A percentile compares a stretch with the other conserved stretches of the same genome.
phyloP scores from a whole-genome alignment of 2,113 vertebrate genomes.

The Onychostruthus taczanowskii region DNA sequence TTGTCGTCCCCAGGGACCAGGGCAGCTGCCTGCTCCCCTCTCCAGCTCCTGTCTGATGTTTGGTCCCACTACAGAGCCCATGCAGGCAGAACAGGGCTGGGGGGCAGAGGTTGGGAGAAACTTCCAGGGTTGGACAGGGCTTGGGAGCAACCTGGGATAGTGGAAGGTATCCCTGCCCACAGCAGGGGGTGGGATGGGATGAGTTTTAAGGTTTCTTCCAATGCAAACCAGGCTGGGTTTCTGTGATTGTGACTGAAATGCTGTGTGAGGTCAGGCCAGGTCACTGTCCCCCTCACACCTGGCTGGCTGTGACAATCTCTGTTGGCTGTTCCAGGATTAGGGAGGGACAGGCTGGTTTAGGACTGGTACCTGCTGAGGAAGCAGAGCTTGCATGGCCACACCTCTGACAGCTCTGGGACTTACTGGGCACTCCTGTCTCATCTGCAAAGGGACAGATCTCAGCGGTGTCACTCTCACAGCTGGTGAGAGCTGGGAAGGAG shows the following conservation, averaged over 20 bases:
- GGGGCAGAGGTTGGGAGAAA: background rate
- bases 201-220: background rate
- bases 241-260: background rate
- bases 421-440: accelerated
- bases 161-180: background rate
- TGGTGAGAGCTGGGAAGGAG: background rate
- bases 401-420: background rate
- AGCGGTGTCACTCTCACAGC: background rate
- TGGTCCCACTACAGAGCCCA: background rate
- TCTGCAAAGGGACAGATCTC: background rate
- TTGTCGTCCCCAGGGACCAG: accelerated
- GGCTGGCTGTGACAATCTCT: background rate
- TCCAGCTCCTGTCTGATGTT: accelerated
- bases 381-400: background rate
- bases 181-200: background rate
- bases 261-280: background rate
- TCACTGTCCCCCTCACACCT: background rate
- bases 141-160: background rate
- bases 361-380: background rate
- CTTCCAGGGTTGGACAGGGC: background rate
- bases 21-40: background rate
- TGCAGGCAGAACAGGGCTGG: background rate
- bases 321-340: background rate
- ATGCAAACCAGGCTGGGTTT: background rate
- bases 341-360: background rate